These are phyloP conservation scores for Leptoteleia sp. DNA, from an alignment of 1,140 invertebrate species.

Conservation along the genomic window DNA sequence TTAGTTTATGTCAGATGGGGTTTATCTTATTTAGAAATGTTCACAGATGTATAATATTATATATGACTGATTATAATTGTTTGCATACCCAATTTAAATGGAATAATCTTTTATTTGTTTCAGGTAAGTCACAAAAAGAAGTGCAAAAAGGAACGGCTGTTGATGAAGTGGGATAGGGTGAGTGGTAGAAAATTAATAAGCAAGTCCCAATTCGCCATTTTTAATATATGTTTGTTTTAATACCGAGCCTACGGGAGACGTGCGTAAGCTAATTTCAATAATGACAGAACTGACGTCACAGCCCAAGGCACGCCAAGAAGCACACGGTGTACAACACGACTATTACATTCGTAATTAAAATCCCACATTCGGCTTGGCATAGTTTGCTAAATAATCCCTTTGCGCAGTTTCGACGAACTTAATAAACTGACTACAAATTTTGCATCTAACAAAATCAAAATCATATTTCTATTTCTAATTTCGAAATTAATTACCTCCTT, in stretches of 20 bases:
- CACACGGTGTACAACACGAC: slow-evolving; percentile 43
- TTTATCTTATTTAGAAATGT: too few species aligned
- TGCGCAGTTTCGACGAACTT: slow-evolving; percentile 1
- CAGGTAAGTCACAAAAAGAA: slow-evolving; percentile 18
- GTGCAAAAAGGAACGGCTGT: too few species aligned
- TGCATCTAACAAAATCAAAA: slow-evolving; percentile 11
- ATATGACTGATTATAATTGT: too few species aligned
- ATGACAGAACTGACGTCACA: slow-evolving; percentile 34
- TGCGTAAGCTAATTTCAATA: slow-evolving; percentile 48
- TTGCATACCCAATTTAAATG: too few species aligned
- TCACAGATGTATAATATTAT: too few species aligned
- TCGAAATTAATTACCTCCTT: too few species aligned
- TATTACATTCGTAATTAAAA: slow-evolving; percentile 62
- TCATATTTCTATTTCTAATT: too few species aligned
- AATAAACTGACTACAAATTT: slow-evolving; percentile 40
- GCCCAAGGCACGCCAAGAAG: slow-evolving; percentile 29
- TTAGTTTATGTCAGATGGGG: too few species aligned
- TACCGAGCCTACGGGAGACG: not conserved
- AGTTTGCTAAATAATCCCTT: slow-evolving; percentile 41
- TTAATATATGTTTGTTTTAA: slow-evolving; percentile 12
- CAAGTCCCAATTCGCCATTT: slow-evolving; percentile 4
- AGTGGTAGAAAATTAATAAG: slow-evolving; percentile 11
- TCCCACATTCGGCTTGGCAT: slow-evolving; percentile 41
- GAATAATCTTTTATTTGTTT: too few species aligned
- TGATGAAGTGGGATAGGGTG: too few species aligned